Percentiles rank a stretch among this genome's conserved stretches.
Evolutionary conservation across 2,113 vertebrate genomes (phyloP).

Genomic region (Syngnathus scovelli): DNA sequence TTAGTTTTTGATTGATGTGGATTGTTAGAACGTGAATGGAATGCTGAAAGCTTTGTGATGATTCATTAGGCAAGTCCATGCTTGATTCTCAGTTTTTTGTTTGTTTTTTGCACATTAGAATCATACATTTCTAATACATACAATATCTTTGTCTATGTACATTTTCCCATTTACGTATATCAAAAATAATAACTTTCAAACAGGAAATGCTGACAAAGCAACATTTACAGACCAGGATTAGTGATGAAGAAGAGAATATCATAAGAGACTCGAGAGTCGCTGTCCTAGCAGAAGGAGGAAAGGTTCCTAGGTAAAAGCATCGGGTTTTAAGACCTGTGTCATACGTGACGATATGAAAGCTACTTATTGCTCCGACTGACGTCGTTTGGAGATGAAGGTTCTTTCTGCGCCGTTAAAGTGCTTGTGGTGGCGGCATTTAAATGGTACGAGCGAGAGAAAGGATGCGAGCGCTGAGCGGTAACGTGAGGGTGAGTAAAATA

Average conservation of each 20-base stretch:
- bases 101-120: slow-evolving; percentile 38
- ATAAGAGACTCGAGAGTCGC: background rate
- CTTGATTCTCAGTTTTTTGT: slow-evolving; percentile 8
- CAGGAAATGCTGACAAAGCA: background rate
- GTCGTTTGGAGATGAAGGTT: slow-evolving; percentile 42
- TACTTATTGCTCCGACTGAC: slow-evolving; percentile 54
- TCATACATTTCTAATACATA: slow-evolving; percentile 33
- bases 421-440: slow-evolving; percentile 21
- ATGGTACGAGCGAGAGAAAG: background rate
- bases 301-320: background rate
- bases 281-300: background rate
- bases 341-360: slow-evolving; percentile 17
- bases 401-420: slow-evolving; percentile 46
- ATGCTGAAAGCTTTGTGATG: slow-evolving; percentile 44
- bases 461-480: background rate
- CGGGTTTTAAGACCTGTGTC: slow-evolving; percentile 22
- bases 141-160: slow-evolving; percentile 9
- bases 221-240: background rate
- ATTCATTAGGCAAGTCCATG: slow-evolving; percentile 47
- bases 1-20: slow-evolving; percentile 31
- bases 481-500: background rate
- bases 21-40: slow-evolving; percentile 53
- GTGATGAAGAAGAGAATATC: background rate
- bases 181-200: slow-evolving; percentile 55
- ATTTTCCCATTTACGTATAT: slow-evolving; percentile 41